These are phyloP conservation scores for Rhamphomyia laevipes DNA, from an alignment of 2,888 invertebrate genomes.

Conservation along the genomic window DNA sequence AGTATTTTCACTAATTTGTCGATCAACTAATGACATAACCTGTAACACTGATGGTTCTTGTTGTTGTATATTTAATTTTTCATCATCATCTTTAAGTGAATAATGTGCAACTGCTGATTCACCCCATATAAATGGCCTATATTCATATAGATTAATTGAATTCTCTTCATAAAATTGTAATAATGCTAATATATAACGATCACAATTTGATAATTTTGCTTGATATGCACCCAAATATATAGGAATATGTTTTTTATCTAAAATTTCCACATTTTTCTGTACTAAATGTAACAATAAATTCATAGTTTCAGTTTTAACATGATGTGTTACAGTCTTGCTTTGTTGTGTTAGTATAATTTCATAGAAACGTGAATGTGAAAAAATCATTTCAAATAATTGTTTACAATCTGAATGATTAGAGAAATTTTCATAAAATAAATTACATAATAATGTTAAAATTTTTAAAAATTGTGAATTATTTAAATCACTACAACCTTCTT, in stretches of 20 bases:
- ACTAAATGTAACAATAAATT: slow-evolving; percentile 53
- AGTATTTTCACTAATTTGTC: slow-evolving; percentile 51
- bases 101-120: slow-evolving; percentile 68
- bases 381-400: slow-evolving; percentile 59
- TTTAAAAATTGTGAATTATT: slow-evolving; percentile 42
- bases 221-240: slow-evolving; percentile 67
- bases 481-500: slow-evolving; percentile 25
- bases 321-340: slow-evolving; percentile 22
- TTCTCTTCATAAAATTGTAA: slow-evolving; percentile 57
- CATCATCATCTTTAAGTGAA: slow-evolving; percentile 45
- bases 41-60: slow-evolving; percentile 61
- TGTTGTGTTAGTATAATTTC: slow-evolving; percentile 49
- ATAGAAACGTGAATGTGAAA: slow-evolving; percentile 65
- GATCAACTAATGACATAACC: slow-evolving; percentile 58
- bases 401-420: slow-evolving; percentile 38
- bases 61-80: slow-evolving; percentile 43
- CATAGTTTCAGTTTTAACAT: slow-evolving; percentile 49
- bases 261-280: slow-evolving; percentile 46
- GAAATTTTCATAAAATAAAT: slow-evolving; percentile 44
- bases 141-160: slow-evolving; percentile 50
- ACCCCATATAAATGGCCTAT: slow-evolving; percentile 76
- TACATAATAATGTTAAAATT: slow-evolving; percentile 44
- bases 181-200: slow-evolving; percentile 56
- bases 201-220: slow-evolving; percentile 55
- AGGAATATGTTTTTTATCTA: slow-evolving; percentile 59